Conservation (phyloP, 2,888 invertebrate genomes). For the Unio pictorum region DNA sequence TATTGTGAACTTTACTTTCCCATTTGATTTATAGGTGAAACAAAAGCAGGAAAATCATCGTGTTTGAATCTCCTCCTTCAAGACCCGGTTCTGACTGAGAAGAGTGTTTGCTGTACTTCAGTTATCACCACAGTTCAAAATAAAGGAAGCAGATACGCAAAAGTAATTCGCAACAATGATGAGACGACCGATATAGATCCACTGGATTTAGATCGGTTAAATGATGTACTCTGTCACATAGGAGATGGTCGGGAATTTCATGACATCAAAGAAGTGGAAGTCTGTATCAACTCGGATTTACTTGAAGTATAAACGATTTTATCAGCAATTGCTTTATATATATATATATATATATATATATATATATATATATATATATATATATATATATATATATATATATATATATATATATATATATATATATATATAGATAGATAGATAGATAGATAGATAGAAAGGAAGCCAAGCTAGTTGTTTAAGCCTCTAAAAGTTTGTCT, state of each 20-base stretch:
- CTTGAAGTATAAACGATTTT: constrained; percentile 24
- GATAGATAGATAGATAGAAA: not conserved
- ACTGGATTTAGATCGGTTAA: constrained; percentile 15
- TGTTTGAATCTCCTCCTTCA: constrained; percentile 56
- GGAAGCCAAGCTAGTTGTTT: too few species aligned
- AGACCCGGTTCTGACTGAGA: constrained; percentile 26
- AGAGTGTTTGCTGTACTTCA: constrained; percentile 55
- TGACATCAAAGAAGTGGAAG: constrained; percentile 32
- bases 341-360: too few species aligned
- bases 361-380: too few species aligned
- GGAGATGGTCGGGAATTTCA: constrained; percentile 22
- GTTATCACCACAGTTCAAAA: constrained; percentile 49
- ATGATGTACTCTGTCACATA: constrained; percentile 17
- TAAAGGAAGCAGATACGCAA: constrained; percentile 20
- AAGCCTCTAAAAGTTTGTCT: not conserved
- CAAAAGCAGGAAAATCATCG: constrained; percentile 63
- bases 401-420: not conserved
- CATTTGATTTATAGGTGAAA: constrained; percentile 51
- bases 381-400: too few species aligned
- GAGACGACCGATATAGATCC: constrained; percentile 16
- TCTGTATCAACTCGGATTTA: constrained; percentile 27
- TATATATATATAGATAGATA: not conserved
- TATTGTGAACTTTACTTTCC: too few species aligned
- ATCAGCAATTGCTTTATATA: too few species aligned
- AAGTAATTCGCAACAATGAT: constrained; percentile 26